phyloP scores from a whole-genome alignment of 2,797 vertebrate genomes.

The Coracias cyanogaster region DNA sequence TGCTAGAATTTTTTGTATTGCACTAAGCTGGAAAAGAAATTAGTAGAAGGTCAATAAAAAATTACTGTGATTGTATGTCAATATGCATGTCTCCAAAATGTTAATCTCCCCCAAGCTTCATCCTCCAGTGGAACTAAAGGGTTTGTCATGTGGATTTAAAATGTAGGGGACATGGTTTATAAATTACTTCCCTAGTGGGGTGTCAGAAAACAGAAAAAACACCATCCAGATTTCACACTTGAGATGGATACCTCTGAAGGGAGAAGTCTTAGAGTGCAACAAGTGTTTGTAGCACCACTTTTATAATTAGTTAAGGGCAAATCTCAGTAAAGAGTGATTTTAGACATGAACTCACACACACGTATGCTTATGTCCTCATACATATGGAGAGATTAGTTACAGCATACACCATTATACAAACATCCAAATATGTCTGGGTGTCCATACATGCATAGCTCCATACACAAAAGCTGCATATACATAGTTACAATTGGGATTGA shows the following conservation, averaged over 20 bases:
- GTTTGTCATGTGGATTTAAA: not conserved
- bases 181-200: not conserved
- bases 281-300: not conserved
- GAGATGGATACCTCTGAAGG: not conserved
- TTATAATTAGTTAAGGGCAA: not conserved
- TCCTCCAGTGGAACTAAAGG: slow-evolving; percentile 1
- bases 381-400: not conserved
- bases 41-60: not conserved
- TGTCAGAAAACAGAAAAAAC: not conserved
- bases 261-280: not conserved
- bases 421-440: not conserved
- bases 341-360: rapidly evolving
- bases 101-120: not conserved
- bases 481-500: not conserved
- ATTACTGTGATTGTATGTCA: not conserved
- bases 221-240: not conserved
- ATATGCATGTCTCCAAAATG: not conserved
- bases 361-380: not conserved
- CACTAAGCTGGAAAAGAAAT: not conserved
- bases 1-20: not conserved
- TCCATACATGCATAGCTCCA: too few species aligned
- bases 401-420: not conserved
- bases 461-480: not conserved
- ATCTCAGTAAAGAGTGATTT: not conserved
- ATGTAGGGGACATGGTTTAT: not conserved